These are phyloP conservation scores for Drosophila buzzatii DNA, from an alignment of 2,888 invertebrate genomes.

Conservation along the genomic window DNA sequence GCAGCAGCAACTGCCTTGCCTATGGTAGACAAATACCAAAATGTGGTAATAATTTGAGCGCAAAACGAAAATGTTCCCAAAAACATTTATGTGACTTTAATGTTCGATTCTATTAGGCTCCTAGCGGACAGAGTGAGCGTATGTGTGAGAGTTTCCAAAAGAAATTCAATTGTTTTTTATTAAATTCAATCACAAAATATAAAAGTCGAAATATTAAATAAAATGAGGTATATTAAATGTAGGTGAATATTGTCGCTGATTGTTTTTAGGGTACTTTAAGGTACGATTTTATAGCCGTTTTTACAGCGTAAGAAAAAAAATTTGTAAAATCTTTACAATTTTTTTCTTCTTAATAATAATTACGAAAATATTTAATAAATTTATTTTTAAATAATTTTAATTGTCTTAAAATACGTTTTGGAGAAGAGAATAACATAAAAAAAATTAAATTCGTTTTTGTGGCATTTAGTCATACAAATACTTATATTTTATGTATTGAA, in stretches of 20 bases:
- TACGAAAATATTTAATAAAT: no score
- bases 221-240: neutral
- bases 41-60: constrained; percentile 43
- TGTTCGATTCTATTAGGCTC: constrained; percentile 21
- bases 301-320: no score
- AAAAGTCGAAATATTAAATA: neutral
- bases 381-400: no score
- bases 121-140: neutral
- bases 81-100: constrained; percentile 38
- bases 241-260: neutral
- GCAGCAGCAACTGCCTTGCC: neutral
- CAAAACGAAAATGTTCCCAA: constrained; percentile 21
- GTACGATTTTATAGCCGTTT: no score
- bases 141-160: neutral
- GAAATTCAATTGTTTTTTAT: constrained; percentile 2
- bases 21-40: constrained; percentile 31
- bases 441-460: no score
- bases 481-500: no score
- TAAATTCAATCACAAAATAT: neutral
- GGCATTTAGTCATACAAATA: no score
- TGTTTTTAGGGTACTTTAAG: no score
- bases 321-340: no score
- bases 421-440: no score
- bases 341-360: no score
- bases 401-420: no score